Evolutionary conservation across 1,140 invertebrate genomes (phyloP), one percentile per base, ranked within the genome.

Genomic region (Dysdera silvatica): DNA sequence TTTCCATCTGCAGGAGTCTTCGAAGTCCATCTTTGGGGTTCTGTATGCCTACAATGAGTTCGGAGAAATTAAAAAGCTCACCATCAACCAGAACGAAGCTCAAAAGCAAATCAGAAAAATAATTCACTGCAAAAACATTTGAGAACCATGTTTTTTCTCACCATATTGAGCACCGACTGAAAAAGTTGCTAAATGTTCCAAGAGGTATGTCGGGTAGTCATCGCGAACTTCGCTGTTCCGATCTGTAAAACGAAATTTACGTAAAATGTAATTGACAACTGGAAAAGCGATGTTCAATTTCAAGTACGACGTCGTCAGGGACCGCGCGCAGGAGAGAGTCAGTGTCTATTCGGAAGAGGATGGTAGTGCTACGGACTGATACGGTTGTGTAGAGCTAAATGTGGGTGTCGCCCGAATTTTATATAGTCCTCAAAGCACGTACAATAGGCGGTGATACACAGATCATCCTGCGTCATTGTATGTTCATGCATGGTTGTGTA

Each of bases 131-230:
- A n/a, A n/a, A n/a, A n/a, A n/a, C n/a, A n/a, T n/a, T n/a, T n/a
- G n/a, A 10, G 14, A 23, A 43, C 41, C 23, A 29, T 24, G 28
- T 29, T 40, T 23, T 2, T 26, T 65, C 67, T 65, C 67, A 77
- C 76, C 75, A 69, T 75, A 74, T 67, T 74, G 74, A 32, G 71
- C 62, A 14, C 77, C 76, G 33, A 97, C 91, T 2, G 91, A 92
- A 78, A 98, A 98, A 18, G 96, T 98, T 45, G 96, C 95, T 76
- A 99, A 83, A 81, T 98, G 95, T 75, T 98, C 95, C 75, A 98
- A 86, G 59, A 89, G 80, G 74, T 95, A 95, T 4, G 85, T 85
- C 14, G 88, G 84, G 71, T 72, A 69, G 23, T 70, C 68, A 7
- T 75, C 72, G 26, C 55, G 53, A 2, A 68, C 48, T 16, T 72